phyloP scores from a whole-genome alignment of 2,797 vertebrate genomes.

The Poeciliopsis turneri region DNA sequence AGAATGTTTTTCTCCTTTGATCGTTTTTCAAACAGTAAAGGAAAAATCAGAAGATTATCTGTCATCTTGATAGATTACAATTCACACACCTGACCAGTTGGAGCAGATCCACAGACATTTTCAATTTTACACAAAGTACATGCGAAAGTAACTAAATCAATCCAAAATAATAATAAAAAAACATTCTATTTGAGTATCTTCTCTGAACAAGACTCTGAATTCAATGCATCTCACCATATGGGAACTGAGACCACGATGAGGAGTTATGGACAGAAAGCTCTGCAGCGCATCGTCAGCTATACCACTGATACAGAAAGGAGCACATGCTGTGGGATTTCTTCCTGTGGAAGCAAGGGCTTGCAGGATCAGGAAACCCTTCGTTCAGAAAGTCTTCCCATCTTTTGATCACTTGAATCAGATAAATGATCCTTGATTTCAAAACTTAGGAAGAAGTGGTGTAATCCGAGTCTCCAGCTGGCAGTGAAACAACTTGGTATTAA shows the following conservation, averaged over 20 bases:
- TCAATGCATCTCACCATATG: neutral
- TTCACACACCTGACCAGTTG: no score
- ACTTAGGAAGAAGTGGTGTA: neutral
- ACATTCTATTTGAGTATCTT: neutral
- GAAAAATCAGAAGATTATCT: neutral
- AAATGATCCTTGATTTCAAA: neutral
- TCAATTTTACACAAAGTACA: no score
- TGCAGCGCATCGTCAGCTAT: neutral
- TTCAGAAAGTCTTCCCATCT: neutral
- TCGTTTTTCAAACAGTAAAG: neutral
- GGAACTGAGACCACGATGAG: neutral
- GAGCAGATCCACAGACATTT: no score
- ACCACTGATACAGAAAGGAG: neutral
- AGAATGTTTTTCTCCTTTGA: neutral
- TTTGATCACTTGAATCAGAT: neutral
- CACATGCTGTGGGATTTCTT: neutral
- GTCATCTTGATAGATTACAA: neutral
- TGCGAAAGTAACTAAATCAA: neutral
- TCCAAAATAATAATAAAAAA: neutral
- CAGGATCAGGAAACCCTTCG: neutral
- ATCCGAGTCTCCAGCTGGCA: neutral
- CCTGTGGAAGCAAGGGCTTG: neutral
- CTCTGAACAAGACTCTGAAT: neutral
- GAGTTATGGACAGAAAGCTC: neutral
- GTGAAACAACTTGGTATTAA: neutral